phyloP scores from a whole-genome alignment of 2,113 vertebrate species.

The Tachysurus fulvidraco region DNA sequence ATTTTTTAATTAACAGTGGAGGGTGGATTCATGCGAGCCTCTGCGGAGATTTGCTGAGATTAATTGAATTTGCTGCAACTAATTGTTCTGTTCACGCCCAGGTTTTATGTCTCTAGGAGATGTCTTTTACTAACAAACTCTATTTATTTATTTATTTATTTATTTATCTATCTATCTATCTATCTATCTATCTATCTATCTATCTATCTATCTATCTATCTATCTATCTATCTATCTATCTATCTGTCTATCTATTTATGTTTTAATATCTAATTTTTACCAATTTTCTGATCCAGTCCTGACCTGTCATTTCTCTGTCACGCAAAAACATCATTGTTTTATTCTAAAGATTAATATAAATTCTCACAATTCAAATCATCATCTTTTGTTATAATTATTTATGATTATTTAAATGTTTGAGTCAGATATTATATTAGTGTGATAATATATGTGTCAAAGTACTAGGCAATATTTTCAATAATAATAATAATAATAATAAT shows the following conservation, averaged over 20 bases:
- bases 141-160: slow-evolving; percentile 56
- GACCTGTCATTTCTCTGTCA: background rate
- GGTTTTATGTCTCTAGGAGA: slow-evolving; percentile 67
- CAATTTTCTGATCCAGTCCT: background rate
- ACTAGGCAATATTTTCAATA: background rate
- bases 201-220: slow-evolving; percentile 54
- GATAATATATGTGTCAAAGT: background rate
- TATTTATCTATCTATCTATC: slow-evolving; percentile 19
- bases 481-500: background rate
- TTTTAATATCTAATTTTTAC: background rate
- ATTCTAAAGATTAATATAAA: too few species aligned
- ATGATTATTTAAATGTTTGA: background rate
- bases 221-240: slow-evolving; percentile 50
- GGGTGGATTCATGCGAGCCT: slow-evolving; percentile 64
- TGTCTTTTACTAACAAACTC: background rate
- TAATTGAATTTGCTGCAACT: slow-evolving; percentile 78
- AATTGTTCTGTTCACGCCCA: slow-evolving; percentile 73
- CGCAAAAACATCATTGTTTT: background rate
- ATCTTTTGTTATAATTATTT: background rate
- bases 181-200: slow-evolving; percentile 47
- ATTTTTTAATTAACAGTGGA: slow-evolving; percentile 76
- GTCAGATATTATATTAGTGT: background rate
- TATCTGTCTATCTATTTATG: background rate
- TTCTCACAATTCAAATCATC: too few species aligned
- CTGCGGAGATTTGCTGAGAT: slow-evolving; percentile 79